Conservation (phyloP, 2,797 vertebrate species). For the Fundulus diaphanus region DNA sequence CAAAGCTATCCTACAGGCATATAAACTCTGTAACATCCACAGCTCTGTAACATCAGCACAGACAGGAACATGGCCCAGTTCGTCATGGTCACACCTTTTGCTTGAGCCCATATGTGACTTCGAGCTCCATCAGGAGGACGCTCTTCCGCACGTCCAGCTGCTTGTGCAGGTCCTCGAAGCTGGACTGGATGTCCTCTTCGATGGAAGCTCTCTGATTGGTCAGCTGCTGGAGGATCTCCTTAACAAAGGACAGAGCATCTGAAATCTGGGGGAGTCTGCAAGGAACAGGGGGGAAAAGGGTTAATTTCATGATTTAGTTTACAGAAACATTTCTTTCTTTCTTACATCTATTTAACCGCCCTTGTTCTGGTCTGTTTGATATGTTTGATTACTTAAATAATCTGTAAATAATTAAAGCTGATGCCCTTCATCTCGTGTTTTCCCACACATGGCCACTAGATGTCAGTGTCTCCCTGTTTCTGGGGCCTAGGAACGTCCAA, state of each 20-base stretch:
- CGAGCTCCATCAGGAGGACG: conserved; percentile 97
- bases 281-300: neutral
- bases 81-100: conserved; percentile 85
- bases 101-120: conserved; percentile 96
- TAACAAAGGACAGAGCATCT: conserved; percentile 87
- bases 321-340: neutral
- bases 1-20: neutral
- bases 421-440: neutral
- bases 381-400: neutral
- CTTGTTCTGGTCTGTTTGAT: neutral
- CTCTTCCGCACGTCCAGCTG: conserved; percentile 96
- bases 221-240: conserved; percentile 93
- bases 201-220: conserved; percentile 92
- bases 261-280: conserved; percentile 93
- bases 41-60: neutral
- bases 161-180: conserved; percentile 95
- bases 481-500: too few relatives aligned
- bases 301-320: too few relatives aligned
- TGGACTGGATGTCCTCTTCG: conserved; percentile 94
- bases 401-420: neutral
- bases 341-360: neutral
- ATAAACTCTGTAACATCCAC: neutral
- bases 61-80: too few relatives aligned
- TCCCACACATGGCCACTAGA: conserved; percentile 21
- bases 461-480: conserved; percentile 9